phyloP scores from a whole-genome alignment of 30 jellyfish, hydroid and myxozoan genomes.

The Aurelia coerulea region DNA sequence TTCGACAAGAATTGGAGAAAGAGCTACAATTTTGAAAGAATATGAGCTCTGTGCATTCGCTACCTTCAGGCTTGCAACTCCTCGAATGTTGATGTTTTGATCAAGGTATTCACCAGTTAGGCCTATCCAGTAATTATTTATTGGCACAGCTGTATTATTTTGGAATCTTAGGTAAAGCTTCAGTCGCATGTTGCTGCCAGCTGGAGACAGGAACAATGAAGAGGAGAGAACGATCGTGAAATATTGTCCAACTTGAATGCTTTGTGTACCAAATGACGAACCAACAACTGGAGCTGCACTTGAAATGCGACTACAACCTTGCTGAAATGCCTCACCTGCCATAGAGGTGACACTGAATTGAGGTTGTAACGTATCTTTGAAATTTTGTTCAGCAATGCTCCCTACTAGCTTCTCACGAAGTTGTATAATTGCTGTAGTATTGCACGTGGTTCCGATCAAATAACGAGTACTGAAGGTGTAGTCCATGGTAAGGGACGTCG shows the following conservation, averaged over 20 bases:
- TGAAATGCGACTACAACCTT: conserved; percentile 62
- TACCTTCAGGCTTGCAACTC: conserved; percentile 23
- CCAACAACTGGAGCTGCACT: conserved; percentile 63
- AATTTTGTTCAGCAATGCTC: conserved; percentile 33
- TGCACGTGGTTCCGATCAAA: conserved; percentile 60
- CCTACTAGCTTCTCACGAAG: conserved; percentile 67
- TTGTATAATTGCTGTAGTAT: conserved; percentile 35
- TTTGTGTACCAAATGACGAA: conserved; percentile 7
- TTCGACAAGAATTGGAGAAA: conserved; percentile 58
- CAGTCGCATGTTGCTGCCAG: conserved; percentile 73
- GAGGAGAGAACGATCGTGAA: conserved; percentile 57
- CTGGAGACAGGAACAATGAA: conserved; percentile 69
- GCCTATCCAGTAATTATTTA: conserved; percentile 50
- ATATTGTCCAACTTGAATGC: conserved; percentile 51
- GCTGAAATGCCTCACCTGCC: conserved; percentile 36
- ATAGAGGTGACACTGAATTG: conserved; percentile 42
- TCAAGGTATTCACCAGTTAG: conserved; percentile 44
- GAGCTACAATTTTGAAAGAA: conserved; percentile 51
- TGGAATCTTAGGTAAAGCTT: conserved; percentile 39
- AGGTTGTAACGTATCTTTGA: conserved; percentile 43
- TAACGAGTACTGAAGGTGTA: conserved; percentile 58
- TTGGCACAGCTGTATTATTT: conserved; percentile 35
- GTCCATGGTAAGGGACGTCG: conserved; percentile 36
- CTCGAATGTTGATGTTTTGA: conserved; percentile 25
- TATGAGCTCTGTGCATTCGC: conserved; percentile 6